Conservation (phyloP, 2,797 vertebrate genomes). For the Poecilia velifera region DNA sequence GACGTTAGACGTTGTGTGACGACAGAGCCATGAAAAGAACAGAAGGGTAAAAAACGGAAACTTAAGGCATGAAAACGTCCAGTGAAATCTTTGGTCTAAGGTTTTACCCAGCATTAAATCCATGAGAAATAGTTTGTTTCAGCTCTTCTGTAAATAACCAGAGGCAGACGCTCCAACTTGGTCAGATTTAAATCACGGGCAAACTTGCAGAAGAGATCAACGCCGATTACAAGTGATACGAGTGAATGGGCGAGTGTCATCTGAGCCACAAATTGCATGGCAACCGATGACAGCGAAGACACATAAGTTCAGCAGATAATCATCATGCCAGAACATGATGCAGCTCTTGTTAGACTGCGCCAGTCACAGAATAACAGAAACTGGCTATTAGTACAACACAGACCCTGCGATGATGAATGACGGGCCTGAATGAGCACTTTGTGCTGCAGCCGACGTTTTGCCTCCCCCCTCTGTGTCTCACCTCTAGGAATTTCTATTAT, state of each 20-base stretch:
- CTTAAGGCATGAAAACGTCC: neutral
- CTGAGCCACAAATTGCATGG: conserved; percentile 45
- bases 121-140: neutral
- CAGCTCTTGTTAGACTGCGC: conserved; percentile 66
- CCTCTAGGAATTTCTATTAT: conserved; percentile 4
- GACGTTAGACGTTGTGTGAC: conserved; percentile 17
- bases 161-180: neutral
- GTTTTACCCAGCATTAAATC: neutral
- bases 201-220: neutral
- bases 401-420: conserved; percentile 22
- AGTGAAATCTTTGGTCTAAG: neutral
- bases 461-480: neutral
- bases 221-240: conserved; percentile 5
- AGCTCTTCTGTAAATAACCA: neutral
- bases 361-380: conserved; percentile 46
- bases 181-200: conserved; percentile 10
- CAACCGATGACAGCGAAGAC: conserved; percentile 28
- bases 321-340: conserved; percentile 58
- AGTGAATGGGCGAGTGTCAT: conserved; percentile 23
- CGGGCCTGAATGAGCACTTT: conserved; percentile 17
- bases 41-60: neutral
- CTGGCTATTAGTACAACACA: conserved; percentile 36
- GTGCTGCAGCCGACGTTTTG: neutral
- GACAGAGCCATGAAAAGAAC: conserved; percentile 37
- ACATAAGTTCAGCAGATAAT: conserved; percentile 57